A percentile compares a stretch with the other conserved stretches of the same genome.
Conservation (phyloP, 2,888 invertebrate species). For the Prenolepis imparis region DNA sequence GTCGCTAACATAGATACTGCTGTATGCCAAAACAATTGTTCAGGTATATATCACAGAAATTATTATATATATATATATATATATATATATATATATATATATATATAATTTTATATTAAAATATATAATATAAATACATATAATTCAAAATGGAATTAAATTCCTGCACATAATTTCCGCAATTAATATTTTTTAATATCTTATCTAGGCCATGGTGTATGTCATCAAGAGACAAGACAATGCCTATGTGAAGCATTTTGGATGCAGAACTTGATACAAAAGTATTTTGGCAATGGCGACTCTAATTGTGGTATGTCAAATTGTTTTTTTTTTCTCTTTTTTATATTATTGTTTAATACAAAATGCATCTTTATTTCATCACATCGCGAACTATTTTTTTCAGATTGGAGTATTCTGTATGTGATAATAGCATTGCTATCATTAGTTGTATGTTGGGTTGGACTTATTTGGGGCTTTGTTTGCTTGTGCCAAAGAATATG, state of each 20-base stretch:
- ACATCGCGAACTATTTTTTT: constrained; percentile 50
- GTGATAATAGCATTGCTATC: constrained; percentile 91
- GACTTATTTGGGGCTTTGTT: constrained; percentile 89
- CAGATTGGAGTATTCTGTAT: constrained; percentile 97
- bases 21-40: constrained; percentile 97
- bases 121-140: background rate
- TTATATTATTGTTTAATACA: background rate
- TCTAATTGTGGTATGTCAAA: constrained; percentile 92
- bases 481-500: constrained; percentile 89
- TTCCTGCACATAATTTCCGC: background rate
- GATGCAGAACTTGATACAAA: constrained; percentile 95
- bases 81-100: too few relatives aligned
- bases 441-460: constrained; percentile 89
- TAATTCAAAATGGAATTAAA: background rate
- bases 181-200: background rate
- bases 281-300: constrained; percentile 90
- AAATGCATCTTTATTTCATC: background rate
- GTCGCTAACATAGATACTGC: constrained; percentile 93
- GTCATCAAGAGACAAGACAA: constrained; percentile 93
- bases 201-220: constrained; percentile 91
- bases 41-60: constrained; percentile 86
- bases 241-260: constrained; percentile 98
- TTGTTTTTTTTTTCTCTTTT: constrained; percentile 13
- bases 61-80: background rate
- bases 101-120: background rate